Percentiles rank a stretch among this genome's conserved stretches.
phyloP scores from a whole-genome alignment of 2,113 vertebrate species.

The Psilopsiagon aurifrons region DNA sequence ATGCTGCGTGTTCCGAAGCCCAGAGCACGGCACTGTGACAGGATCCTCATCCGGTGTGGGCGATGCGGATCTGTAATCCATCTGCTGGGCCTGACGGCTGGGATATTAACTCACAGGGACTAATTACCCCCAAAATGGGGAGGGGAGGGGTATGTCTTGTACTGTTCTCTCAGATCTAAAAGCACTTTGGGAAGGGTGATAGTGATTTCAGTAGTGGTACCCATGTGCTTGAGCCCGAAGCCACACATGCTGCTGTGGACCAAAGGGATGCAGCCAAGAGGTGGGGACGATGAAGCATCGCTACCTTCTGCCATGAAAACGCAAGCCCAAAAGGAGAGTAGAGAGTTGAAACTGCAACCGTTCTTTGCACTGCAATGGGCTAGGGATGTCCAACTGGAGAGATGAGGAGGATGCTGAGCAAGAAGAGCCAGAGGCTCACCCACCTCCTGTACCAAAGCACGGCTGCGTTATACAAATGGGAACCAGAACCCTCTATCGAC shows the following conservation, averaged over 20 bases:
- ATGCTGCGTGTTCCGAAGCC: background rate
- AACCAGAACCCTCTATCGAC: accelerated
- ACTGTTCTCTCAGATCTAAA: background rate
- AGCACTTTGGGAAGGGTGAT: background rate
- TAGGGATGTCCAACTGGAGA: background rate
- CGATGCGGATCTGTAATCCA: conserved; percentile 3
- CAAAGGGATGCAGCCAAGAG: background rate
- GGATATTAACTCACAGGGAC: background rate
- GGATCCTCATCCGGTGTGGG: background rate
- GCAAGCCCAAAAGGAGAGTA: accelerated
- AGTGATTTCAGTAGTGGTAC: background rate
- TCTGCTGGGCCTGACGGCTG: background rate
- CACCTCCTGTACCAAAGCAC: background rate
- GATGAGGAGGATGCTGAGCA: background rate
- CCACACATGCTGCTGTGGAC: accelerated
- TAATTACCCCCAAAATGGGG: background rate
- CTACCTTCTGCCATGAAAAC: background rate
- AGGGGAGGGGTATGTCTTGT: background rate
- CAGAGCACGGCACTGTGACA: background rate
- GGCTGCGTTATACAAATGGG: accelerated
- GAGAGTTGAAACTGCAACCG: background rate
- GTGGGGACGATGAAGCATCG: background rate
- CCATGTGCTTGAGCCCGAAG: background rate
- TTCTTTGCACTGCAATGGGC: accelerated
- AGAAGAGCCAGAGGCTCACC: background rate